Conservation (phyloP, 2,888 invertebrate species). For the Aricia artaxerxes region DNA sequence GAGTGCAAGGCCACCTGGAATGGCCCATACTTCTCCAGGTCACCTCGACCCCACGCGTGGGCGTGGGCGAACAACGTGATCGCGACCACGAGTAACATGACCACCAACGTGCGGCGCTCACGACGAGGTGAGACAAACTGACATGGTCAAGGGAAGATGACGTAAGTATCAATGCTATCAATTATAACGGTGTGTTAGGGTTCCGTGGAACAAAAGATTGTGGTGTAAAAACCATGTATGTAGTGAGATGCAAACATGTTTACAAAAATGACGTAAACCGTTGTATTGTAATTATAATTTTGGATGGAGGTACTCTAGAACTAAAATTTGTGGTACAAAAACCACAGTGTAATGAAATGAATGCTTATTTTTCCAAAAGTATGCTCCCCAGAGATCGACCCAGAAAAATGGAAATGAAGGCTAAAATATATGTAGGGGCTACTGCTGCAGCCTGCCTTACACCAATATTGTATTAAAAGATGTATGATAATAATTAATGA, state of each 20-base stretch:
- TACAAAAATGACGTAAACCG: neutral
- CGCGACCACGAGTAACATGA: conserved; percentile 35
- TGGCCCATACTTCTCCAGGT: conserved; percentile 67
- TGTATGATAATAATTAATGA: too few species aligned
- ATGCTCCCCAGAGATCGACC: too few species aligned
- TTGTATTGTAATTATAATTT: too few species aligned
- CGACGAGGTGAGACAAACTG: neutral
- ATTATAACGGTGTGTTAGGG: conserved; percentile 26
- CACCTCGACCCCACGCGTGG: conserved; percentile 53
- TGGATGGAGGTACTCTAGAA: too few species aligned
- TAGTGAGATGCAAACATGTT: neutral
- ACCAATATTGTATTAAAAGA: too few species aligned
- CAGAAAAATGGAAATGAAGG: too few species aligned
- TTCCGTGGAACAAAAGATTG: neutral
- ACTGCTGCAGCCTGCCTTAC: too few species aligned
- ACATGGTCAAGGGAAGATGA: conserved; percentile 25
- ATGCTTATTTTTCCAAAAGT: too few species aligned
- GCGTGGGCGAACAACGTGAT: conserved; percentile 35
- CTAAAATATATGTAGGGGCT: too few species aligned
- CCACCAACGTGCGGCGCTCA: conserved; percentile 22
- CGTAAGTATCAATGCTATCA: conserved; percentile 29
- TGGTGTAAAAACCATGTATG: neutral
- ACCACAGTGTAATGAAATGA: too few species aligned
- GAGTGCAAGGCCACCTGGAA: conserved; percentile 59
- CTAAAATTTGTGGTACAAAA: too few species aligned